Percentiles rank a stretch among this genome's conserved stretches.
Evolutionary conservation across 2,888 invertebrate genomes (phyloP).

Genomic region (Sisyra terminalis): DNA sequence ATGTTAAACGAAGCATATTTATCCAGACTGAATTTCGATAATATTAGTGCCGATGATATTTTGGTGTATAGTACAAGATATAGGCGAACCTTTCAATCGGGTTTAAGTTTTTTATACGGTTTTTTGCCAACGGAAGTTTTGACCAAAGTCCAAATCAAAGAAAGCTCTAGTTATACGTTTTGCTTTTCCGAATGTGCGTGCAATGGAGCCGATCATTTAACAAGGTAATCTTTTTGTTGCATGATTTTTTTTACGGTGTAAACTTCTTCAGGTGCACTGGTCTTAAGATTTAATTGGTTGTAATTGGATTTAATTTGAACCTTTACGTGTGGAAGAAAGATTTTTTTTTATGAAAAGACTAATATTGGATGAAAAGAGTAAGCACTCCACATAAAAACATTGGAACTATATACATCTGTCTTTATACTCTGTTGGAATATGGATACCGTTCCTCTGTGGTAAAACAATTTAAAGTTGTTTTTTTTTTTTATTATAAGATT

Average conservation of each 20-base stretch:
- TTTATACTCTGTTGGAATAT: no score
- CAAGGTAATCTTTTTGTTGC: conserved; percentile 27
- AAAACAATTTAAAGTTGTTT: no score
- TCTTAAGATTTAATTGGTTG: no score
- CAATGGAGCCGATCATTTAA: conserved; percentile 43
- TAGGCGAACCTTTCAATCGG: conserved; percentile 81
- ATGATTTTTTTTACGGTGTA: conserved; percentile 22
- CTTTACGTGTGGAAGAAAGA: no score
- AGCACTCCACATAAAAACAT: no score
- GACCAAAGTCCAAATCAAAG: conserved; percentile 47
- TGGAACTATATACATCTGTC: no score
- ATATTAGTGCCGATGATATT: conserved; percentile 37
- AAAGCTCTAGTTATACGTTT: conserved; percentile 68
- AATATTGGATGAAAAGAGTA: no score
- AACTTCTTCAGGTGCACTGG: neutral
- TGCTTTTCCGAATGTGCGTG: conserved; percentile 80
- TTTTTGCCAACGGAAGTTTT: conserved; percentile 50
- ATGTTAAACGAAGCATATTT: conserved; percentile 42
- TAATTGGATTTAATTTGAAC: no score
- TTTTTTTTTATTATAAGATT: no score
- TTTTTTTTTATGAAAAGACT: no score
- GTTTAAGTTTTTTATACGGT: conserved; percentile 59
- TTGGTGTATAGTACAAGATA: conserved; percentile 68
- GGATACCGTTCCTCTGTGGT: no score
- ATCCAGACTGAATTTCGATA: conserved; percentile 27